Conservation (phyloP, 1,140 invertebrate species). For the Habropoda laboriosa region DNA sequence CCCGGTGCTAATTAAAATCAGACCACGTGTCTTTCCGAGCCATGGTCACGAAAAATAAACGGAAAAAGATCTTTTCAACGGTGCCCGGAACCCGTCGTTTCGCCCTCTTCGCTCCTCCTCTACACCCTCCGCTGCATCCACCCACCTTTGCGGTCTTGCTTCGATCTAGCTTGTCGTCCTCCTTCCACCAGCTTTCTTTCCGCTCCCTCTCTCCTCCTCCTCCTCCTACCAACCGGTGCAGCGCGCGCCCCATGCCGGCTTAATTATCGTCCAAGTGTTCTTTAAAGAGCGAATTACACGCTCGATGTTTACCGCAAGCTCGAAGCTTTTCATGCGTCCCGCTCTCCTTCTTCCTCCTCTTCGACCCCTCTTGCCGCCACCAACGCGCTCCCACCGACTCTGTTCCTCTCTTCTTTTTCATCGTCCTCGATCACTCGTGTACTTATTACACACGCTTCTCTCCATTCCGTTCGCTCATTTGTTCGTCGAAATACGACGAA, state of each 20-base stretch:
- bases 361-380: neutral
- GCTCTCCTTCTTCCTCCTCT: slow-evolving; percentile 20
- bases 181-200: neutral
- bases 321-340: slow-evolving; percentile 73
- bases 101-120: slow-evolving; percentile 19
- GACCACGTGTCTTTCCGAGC: slow-evolving; percentile 73
- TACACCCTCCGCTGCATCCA: neutral
- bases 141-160: neutral
- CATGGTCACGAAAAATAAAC: slow-evolving; percentile 74
- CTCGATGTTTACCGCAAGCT: slow-evolving; percentile 78
- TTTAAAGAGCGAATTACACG: slow-evolving; percentile 81
- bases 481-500: neutral
- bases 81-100: slow-evolving; percentile 43
- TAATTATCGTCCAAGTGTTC: slow-evolving; percentile 81
- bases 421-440: slow-evolving; percentile 33
- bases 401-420: slow-evolving; percentile 47
- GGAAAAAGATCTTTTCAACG: slow-evolving; percentile 75
- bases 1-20: slow-evolving; percentile 73
- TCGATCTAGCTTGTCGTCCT: neutral
- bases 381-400: slow-evolving; percentile 28
- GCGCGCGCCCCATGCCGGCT: slow-evolving; percentile 47
- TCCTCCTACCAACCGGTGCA: neutral
- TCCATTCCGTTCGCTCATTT: neutral
- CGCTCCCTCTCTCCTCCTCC: slow-evolving; percentile 25
- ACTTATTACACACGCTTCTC: neutral